Evolutionary conservation across 2,797 vertebrate genomes (phyloP).

Genomic region (Myotis vivesi): DNA sequence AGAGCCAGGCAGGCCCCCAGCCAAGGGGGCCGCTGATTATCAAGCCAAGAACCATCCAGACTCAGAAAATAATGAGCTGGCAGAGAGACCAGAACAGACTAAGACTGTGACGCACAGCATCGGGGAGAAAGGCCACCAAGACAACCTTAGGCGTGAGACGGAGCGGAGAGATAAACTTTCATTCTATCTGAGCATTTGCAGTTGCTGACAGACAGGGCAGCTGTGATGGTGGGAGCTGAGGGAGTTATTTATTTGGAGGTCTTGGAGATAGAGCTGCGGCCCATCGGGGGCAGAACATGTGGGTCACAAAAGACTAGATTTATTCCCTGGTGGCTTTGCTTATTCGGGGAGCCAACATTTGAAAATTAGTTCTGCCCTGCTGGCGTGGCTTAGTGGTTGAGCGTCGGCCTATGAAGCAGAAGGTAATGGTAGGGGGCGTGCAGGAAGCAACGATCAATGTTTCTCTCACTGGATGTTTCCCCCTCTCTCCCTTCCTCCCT

Average conservation of each 20-base stretch:
- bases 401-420: background rate
- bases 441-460: background rate
- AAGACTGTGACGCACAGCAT: slow-evolving; percentile 71
- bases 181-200: background rate
- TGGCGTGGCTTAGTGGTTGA: background rate
- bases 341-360: background rate
- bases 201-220: background rate
- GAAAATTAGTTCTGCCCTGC: background rate
- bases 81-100: slow-evolving; percentile 82
- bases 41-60: slow-evolving; percentile 80
- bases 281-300: background rate
- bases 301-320: background rate
- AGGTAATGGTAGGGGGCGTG: background rate
- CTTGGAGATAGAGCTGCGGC: background rate
- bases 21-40: slow-evolving; percentile 78
- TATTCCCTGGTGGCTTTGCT: background rate
- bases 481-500: background rate
- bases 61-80: slow-evolving; percentile 80
- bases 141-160: background rate
- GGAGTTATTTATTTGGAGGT: background rate
- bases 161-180: background rate
- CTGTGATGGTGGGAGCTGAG: background rate
- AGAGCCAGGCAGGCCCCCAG: slow-evolving; percentile 79
- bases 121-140: slow-evolving; percentile 66
- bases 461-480: background rate